A percentile compares a stretch with the other conserved stretches of the same genome.
These are phyloP conservation scores for Rhynchonycteris naso DNA, from an alignment of 2,797 vertebrate species.

Conservation along the genomic window DNA sequence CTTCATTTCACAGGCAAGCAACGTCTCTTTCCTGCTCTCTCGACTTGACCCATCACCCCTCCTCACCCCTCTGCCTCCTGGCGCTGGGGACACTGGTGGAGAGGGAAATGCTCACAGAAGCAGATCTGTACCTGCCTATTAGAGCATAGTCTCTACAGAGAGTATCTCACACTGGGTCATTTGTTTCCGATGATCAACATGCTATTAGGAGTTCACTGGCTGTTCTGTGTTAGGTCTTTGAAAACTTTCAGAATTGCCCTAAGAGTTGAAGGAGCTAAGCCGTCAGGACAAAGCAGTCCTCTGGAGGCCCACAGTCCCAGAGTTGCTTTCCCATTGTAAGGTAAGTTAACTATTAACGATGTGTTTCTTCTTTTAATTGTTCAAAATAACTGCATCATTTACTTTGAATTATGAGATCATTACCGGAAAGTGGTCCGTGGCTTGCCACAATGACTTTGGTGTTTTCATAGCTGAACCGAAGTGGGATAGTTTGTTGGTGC, in stretches of 20 bases:
- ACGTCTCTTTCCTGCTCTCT: fast-evolving
- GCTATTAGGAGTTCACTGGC: neutral
- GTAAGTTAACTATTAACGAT: neutral
- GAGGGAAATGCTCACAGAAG: neutral
- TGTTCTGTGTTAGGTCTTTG: neutral
- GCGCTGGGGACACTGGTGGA: neutral
- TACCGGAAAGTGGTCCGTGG: neutral
- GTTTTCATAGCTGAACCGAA: neutral
- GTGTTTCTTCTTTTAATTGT: neutral
- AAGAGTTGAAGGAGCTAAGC: neutral
- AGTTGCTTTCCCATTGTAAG: neutral
- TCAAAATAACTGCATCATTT: neutral
- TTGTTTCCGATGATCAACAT: neutral
- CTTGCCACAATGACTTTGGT: neutral
- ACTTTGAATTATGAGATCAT: neutral
- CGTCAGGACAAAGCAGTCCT: neutral
- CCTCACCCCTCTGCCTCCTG: neutral
- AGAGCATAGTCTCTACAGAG: neutral
- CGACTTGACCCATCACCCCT: neutral
- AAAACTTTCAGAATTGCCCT: neutral
- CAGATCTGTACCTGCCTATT: neutral
- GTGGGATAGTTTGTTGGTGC: fast-evolving
- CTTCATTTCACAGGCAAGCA: neutral
- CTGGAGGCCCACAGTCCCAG: neutral
- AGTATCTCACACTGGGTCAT: neutral